Conservation (phyloP, 2,797 vertebrate genomes). For the Loris lydekkerianus region DNA sequence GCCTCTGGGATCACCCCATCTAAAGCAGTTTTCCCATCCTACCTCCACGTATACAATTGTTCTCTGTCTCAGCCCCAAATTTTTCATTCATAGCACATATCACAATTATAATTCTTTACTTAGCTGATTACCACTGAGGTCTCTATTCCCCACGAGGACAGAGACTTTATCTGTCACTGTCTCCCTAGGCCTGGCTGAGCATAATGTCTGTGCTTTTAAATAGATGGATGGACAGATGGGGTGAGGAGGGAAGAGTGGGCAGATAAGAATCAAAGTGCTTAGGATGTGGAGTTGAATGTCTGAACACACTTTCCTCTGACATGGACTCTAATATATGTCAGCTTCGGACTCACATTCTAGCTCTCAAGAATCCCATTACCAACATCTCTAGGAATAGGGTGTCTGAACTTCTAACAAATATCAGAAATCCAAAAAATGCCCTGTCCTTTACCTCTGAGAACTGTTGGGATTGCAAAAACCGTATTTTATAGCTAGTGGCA, state of each 20-base stretch:
- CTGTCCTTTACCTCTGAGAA: not conserved
- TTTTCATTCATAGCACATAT: not conserved
- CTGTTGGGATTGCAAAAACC: not conserved
- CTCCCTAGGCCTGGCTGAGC: not conserved
- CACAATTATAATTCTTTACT: not conserved
- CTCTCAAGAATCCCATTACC: not conserved
- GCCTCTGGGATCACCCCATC: not conserved
- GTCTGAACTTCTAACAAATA: not conserved
- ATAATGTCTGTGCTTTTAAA: not conserved
- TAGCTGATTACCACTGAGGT: not conserved
- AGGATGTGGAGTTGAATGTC: not conserved
- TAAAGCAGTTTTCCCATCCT: not conserved
- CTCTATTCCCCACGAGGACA: not conserved
- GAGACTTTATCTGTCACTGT: not conserved
- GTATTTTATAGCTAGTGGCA: conserved; percentile 7
- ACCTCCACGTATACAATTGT: not conserved
- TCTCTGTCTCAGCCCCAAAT: not conserved
- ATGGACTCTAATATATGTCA: not conserved
- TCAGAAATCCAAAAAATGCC: conserved; percentile 10
- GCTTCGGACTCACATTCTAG: not conserved
- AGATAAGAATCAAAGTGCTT: not conserved
- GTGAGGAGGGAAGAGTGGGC: not conserved
- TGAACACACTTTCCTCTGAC: not conserved
- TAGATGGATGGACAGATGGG: not conserved
- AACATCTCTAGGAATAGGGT: not conserved